Evolutionary conservation across 2,888 invertebrate genomes (phyloP), one percentile per base, ranked within the genome.

Genomic region (Drosophila subsilvestris): DNA sequence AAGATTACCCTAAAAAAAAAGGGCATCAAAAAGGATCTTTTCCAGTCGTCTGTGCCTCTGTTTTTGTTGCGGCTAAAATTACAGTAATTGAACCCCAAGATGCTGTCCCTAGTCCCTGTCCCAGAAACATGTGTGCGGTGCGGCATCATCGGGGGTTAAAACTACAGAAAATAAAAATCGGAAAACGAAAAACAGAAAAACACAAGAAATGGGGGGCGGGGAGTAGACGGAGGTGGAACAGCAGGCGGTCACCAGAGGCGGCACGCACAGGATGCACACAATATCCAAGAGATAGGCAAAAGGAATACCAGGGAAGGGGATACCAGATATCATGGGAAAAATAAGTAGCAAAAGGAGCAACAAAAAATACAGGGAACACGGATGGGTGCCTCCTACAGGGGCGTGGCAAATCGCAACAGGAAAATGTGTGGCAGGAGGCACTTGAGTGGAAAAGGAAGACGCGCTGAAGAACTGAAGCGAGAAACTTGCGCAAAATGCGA

Each of bases 61-160:
- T 65, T 73, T 65, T 76, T 75, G 85, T 70, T 86, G 86, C 76
- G 88, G 85, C 85, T 86, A 76, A 86, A 86, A 86, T 86, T 86
- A 88, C 85, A 88, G 85, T 86, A 86, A 86, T 88, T 88, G 86
- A 88, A 85, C 72, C 82, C 57, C 56, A 57, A 71, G 47, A 60
- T 60, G 69, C 37, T 57, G 57, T 44, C 56, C 37, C 48, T 22
- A 9, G 49, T 60, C 45, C 53, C 43, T 55, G 29, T 42, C 48
- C 47, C 44, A 44, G 63, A n/a, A 71, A 71, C 70, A 71, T 63
- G 70, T 72, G 73, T 25, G 25, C 44, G 63, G 48, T 20, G 45
- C 45, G 56, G 45, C 27, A 45, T 14, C 56, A 69, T 49, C 66
- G 43, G 66, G 32, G 37, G 14, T 37, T 14, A 37, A 14, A 37